Percentiles rank a stretch among this genome's conserved stretches.
Conservation (phyloP, 2,113 vertebrate species). For the Microcebus tavaratra region DNA sequence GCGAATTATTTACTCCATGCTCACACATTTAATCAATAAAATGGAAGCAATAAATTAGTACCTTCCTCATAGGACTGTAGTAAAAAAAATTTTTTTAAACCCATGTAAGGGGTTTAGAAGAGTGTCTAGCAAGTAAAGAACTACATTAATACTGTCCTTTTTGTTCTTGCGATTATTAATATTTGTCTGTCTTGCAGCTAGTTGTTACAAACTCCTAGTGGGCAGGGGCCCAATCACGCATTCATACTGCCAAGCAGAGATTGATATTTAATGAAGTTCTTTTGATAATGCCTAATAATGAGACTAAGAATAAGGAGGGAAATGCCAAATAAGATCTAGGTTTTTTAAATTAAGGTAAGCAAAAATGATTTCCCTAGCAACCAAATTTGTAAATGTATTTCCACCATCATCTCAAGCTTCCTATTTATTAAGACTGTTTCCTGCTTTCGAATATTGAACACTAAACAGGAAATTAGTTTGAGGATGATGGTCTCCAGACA, state of each 20-base stretch:
- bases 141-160: background rate
- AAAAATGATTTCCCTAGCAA: conserved; percentile 56
- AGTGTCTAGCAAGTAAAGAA: background rate
- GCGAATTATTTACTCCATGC: background rate
- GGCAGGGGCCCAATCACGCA: background rate
- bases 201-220: background rate
- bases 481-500: conserved; percentile 32
- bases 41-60: background rate
- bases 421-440: conserved; percentile 46
- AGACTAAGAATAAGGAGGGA: background rate
- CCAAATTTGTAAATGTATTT: conserved; percentile 31
- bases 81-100: background rate
- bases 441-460: conserved; percentile 44
- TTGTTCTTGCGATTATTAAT: background rate
- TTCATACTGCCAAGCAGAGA: background rate
- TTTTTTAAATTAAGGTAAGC: conserved; percentile 20
- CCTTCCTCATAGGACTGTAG: background rate
- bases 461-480: conserved; percentile 59
- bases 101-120: background rate
- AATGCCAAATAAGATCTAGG: background rate
- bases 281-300: conserved; percentile 32
- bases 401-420: conserved; percentile 33
- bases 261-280: background rate
- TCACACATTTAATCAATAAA: background rate
- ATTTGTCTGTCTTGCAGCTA: background rate